Conservation (phyloP, 2,888 invertebrate genomes). For the Cryptosula pallasiana region DNA sequence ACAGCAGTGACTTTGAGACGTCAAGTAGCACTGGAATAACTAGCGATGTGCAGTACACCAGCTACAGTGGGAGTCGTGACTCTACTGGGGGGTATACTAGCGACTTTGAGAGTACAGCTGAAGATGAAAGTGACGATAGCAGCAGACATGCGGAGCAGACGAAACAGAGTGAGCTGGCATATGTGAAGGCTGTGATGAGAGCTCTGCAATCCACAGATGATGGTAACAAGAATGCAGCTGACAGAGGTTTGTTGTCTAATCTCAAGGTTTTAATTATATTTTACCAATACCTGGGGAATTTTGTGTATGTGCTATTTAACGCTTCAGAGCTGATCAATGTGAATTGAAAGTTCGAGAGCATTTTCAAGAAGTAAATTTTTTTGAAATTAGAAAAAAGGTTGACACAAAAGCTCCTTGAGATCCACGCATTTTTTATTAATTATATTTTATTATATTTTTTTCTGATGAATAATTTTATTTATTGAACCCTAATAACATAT, state of each 20-base stretch:
- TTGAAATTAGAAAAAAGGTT: too few relatives aligned
- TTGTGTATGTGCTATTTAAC: too few relatives aligned
- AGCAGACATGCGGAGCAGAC: background rate
- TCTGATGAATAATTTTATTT: too few relatives aligned
- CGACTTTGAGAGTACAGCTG: background rate
- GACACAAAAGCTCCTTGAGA: too few relatives aligned
- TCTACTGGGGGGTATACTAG: background rate
- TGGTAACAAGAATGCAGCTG: background rate
- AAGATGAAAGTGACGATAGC: background rate
- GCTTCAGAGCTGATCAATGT: too few relatives aligned
- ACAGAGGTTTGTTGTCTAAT: background rate
- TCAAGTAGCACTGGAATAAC: background rate
- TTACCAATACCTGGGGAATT: too few relatives aligned
- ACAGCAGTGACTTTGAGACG: background rate
- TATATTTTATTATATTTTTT: too few relatives aligned
- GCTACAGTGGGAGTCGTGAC: background rate
- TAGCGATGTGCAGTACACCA: background rate
- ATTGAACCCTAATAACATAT: too few relatives aligned
- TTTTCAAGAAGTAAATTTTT: too few relatives aligned
- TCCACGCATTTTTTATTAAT: too few relatives aligned
- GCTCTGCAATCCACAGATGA: background rate
- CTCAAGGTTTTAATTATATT: too few relatives aligned
- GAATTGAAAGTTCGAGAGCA: too few relatives aligned
- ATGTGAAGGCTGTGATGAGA: background rate
- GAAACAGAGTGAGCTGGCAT: background rate